Percentiles rank a stretch among this genome's conserved stretches.
Evolutionary conservation across 2,888 invertebrate genomes (phyloP).

Genomic region (Lathronympha strigana): DNA sequence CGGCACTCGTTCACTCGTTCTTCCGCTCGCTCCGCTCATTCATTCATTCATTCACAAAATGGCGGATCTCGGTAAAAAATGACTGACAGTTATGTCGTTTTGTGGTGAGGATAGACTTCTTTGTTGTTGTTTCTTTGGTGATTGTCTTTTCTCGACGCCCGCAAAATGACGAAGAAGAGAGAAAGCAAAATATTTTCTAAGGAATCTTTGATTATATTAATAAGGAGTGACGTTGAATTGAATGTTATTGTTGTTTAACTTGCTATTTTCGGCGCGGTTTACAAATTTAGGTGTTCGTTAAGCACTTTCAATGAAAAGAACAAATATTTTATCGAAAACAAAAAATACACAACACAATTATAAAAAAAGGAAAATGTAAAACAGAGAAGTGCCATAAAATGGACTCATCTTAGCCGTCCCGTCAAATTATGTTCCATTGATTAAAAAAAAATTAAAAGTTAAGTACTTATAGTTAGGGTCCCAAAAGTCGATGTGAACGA

Average conservation of each 20-base stretch:
- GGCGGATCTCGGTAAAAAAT: neutral
- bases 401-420: neutral
- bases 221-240: neutral
- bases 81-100: constrained; percentile 19
- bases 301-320: no score
- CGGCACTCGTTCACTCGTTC: constrained; percentile 25
- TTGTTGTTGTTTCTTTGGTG: constrained; percentile 36
- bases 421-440: no score
- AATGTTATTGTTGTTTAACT: neutral
- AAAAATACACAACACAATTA: no score
- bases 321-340: no score
- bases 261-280: neutral
- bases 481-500: no score
- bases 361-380: neutral
- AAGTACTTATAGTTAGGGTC: no score
- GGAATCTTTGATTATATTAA: constrained; percentile 16
- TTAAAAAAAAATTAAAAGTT: no score
- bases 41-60: constrained; percentile 17
- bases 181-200: constrained; percentile 18
- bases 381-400: neutral
- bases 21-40: constrained; percentile 31
- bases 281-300: neutral
- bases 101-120: neutral
- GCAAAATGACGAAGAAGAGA: constrained; percentile 31
- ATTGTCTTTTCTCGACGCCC: constrained; percentile 34